Conservation (phyloP, 2,113 vertebrate genomes). For the Colaptes auratus region DNA sequence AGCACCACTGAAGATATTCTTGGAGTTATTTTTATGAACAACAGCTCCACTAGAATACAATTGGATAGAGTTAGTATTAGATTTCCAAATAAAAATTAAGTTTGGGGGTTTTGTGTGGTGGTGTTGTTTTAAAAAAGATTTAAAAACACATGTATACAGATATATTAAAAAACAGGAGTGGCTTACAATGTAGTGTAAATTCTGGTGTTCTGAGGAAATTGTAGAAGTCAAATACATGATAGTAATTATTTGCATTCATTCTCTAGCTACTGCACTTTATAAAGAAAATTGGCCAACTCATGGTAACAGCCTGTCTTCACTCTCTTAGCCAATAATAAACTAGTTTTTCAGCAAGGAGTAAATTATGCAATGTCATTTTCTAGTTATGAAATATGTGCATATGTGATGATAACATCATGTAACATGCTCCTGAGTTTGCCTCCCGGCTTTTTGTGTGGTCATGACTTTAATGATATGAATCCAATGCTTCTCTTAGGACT, state of each 20-base stretch:
- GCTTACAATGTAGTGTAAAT: not conserved
- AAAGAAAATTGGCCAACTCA: not conserved
- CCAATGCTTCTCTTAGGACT: not conserved
- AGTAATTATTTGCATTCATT: not conserved
- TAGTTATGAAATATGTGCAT: not conserved
- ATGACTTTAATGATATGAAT: not conserved
- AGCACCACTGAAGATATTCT: not conserved
- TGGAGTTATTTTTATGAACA: not conserved
- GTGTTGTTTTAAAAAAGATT: not conserved
- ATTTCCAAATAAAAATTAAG: not conserved
- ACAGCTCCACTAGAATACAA: not conserved
- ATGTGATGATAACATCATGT: not conserved
- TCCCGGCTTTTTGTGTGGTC: not conserved
- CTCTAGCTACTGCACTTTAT: accelerated
- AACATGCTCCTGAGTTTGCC: not conserved
- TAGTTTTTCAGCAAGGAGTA: not conserved
- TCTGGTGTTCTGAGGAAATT: not conserved
- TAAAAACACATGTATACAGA: not conserved
- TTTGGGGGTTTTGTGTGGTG: no score
- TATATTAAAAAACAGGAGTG: not conserved
- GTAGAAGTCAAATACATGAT: not conserved
- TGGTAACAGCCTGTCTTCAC: not conserved
- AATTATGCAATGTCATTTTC: not conserved
- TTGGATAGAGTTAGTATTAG: not conserved
- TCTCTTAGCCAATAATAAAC: not conserved